phyloP scores from a whole-genome alignment of 1,140 invertebrate genomes.

The Cotesia typhae region DNA sequence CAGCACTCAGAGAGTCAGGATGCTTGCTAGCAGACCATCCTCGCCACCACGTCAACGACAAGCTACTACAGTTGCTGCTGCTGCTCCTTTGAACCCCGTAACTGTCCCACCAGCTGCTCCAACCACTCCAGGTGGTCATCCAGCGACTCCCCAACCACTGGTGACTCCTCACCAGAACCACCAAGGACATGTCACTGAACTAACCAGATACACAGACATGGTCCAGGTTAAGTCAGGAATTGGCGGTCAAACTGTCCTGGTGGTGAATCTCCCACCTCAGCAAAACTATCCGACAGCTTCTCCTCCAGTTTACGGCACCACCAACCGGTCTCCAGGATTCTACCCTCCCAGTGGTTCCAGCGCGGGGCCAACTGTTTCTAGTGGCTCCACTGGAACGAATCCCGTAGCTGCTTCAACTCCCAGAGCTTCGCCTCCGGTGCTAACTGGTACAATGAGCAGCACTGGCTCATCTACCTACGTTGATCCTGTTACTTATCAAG shows the following conservation, averaged over 20 bases:
- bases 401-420: slow-evolving; percentile 38
- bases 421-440: slow-evolving; percentile 46
- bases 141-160: slow-evolving; percentile 49
- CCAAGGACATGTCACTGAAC: slow-evolving; percentile 49
- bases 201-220: slow-evolving; percentile 66
- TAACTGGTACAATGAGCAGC: slow-evolving; percentile 60
- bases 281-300: slow-evolving; percentile 50
- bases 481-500: slow-evolving; percentile 60
- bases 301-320: slow-evolving; percentile 49
- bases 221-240: slow-evolving; percentile 72
- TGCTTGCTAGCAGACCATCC: slow-evolving; percentile 67
- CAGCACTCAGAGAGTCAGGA: slow-evolving; percentile 85
- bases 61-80: slow-evolving; percentile 23
- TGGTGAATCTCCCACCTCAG: slow-evolving; percentile 80
- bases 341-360: not conserved
- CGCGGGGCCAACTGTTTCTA: slow-evolving; percentile 23
- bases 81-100: slow-evolving; percentile 28
- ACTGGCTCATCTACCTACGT: slow-evolving; percentile 69
- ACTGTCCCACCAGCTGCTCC: slow-evolving; percentile 52
- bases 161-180: slow-evolving; percentile 54
- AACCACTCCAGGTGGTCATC: slow-evolving; percentile 29
- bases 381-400: slow-evolving; percentile 43
- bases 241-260: slow-evolving; percentile 77
- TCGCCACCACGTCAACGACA: slow-evolving; percentile 57
- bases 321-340: slow-evolving; percentile 41